Evolutionary conservation across 1,140 invertebrate species (phyloP).

Genomic region (Stenopsyche tienmushanensis): DNA sequence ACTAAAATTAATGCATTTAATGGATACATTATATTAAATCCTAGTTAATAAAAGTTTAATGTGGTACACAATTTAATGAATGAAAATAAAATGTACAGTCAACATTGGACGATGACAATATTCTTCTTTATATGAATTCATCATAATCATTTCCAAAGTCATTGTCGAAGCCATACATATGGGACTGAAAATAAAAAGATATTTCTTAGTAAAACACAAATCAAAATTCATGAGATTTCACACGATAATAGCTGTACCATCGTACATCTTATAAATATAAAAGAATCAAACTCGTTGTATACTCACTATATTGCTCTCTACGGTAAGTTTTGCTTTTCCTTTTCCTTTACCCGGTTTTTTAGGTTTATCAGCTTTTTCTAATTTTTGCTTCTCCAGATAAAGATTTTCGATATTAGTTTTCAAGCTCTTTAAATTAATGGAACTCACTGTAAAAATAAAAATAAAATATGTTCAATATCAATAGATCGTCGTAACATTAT

Average conservation of each 20-base stretch:
- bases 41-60: no score
- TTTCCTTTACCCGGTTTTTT: conserved; percentile 78
- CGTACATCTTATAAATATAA: background rate
- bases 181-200: conserved; percentile 34
- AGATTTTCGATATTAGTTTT: conserved; percentile 77
- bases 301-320: conserved; percentile 73
- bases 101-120: no score
- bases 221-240: background rate
- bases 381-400: conserved; percentile 78
- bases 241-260: background rate
- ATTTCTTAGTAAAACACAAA: background rate
- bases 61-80: no score
- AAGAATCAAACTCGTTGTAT: background rate
- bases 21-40: no score
- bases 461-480: conserved; percentile 35
- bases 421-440: conserved; percentile 76
- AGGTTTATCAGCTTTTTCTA: conserved; percentile 70
- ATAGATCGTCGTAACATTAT: no score
- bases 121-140: conserved; percentile 37
- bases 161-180: conserved; percentile 31
- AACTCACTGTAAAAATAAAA: conserved; percentile 61
- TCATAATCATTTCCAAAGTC: conserved; percentile 32
- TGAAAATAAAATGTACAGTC: no score
- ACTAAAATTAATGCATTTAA: no score
- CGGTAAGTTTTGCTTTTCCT: conserved; percentile 74